phyloP scores from a whole-genome alignment of 1,140 invertebrate species.

The Copidosoma floridanum region DNA sequence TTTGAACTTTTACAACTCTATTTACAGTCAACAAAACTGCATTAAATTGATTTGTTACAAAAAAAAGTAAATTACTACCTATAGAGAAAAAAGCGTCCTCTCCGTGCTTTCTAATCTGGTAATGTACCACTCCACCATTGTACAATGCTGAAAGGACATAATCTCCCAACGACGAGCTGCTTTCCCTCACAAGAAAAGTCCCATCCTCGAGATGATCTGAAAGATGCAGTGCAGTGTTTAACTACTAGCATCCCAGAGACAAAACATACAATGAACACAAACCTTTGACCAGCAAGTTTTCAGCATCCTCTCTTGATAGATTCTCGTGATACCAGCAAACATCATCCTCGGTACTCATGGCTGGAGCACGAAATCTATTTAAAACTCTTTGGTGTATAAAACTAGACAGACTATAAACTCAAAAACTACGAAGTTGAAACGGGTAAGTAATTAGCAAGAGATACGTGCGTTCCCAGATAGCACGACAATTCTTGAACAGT shows the following conservation, averaged over 20 bases:
- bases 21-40: background rate
- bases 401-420: background rate
- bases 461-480: background rate
- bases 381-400: background rate
- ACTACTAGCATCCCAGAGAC: too few relatives aligned
- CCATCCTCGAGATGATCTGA: constrained; percentile 65
- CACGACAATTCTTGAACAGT: background rate
- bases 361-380: background rate
- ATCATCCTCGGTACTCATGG: constrained; percentile 67
- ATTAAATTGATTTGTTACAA: background rate
- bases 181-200: constrained; percentile 85
- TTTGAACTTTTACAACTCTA: background rate
- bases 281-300: constrained; percentile 72
- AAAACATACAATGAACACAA: constrained; percentile 17
- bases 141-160: constrained; percentile 85
- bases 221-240: too few relatives aligned
- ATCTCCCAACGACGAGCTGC: constrained; percentile 81
- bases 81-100: constrained; percentile 88
- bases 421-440: too few relatives aligned
- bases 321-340: constrained; percentile 85
- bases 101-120: constrained; percentile 81
- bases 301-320: constrained; percentile 76
- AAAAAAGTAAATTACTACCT: constrained; percentile 47
- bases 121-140: constrained; percentile 75
- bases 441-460: background rate